Base-by-base conservation (phyloP, 2,888 invertebrate genomes). In the Ophion ellenae region DNA sequence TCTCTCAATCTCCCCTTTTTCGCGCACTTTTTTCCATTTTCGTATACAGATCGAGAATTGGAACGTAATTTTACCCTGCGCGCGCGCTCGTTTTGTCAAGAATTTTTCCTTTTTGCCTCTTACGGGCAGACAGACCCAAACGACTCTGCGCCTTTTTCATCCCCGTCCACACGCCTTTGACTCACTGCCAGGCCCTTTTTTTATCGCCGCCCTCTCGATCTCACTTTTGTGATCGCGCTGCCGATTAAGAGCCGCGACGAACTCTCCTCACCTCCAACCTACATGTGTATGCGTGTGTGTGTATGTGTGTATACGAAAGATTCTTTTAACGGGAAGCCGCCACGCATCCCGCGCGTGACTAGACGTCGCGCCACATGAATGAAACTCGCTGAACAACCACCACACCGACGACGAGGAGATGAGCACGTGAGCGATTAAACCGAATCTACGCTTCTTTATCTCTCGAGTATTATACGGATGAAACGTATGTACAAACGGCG, bases 181-280 rank as follows among this genome's bases (percentile, higher is more conserved):
- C 75, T 53, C 83, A 78, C 77, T 20, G 63, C 11, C 32, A 36
- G 76, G 71, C 80, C 75, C 74, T 83, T 77, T 83, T 84, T 73
- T 69, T 67, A 84, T 84, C 81, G 81, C 81, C 63, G 74, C 81
- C 80, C 71, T 71, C 84, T 87, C 73, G 73, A 82, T 88, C 89
- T 90, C 87, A 75, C 88, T 89, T 90, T 89, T 88, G 87, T 91
- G 92, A 92, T 92, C 90, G 87, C 88, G 86, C 86, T 86, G 84
- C 67, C 89, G 92, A 92, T 92, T 92, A 89, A 88, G 85, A 79
- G 64, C 81, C 87, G 74, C 84, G 87, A 86, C 88, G 89, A 83
- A 87, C 87, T 73, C 81, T 74, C 83, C 66, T 75, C 83, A 83
- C 80, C 84, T 76, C 77, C 47, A 24, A 85, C 83, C 67, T 53